Percentiles rank a stretch among this genome's conserved stretches.
Evolutionary conservation across 2,797 vertebrate genomes (phyloP).

Genomic region (Sarcophilus harrisii): DNA sequence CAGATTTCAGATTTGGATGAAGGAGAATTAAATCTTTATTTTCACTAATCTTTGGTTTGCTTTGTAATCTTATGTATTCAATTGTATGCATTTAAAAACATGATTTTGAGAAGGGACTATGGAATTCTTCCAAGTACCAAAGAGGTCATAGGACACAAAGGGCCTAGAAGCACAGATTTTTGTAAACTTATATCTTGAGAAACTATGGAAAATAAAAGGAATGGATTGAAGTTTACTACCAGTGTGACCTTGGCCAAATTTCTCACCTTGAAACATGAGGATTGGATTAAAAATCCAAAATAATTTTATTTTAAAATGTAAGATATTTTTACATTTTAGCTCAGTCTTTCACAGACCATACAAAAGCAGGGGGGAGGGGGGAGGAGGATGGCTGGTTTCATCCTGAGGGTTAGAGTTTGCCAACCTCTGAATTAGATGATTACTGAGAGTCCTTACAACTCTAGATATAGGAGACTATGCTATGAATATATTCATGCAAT

Average conservation of each 20-base stretch:
- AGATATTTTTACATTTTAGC: not conserved
- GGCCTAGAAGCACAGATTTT: not conserved
- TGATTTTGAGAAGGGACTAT: not conserved
- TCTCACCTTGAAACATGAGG: not conserved
- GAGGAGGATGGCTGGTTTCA: too few relatives aligned
- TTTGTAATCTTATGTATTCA: not conserved
- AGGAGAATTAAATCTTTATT: not conserved
- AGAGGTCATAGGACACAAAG: not conserved
- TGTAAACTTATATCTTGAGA: not conserved
- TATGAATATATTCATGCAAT: too few relatives aligned
- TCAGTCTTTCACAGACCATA: not conserved
- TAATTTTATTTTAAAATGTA: not conserved
- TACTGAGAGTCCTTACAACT: not conserved
- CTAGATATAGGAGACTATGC: not conserved
- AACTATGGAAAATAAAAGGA: not conserved
- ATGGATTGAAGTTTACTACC: not conserved
- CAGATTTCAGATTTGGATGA: not conserved
- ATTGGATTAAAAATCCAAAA: not conserved
- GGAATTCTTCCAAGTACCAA: not conserved
- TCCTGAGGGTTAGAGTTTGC: not conserved
- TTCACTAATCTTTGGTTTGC: not conserved
- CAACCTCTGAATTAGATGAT: not conserved
- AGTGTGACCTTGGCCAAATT: not conserved
- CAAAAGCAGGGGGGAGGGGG: too few relatives aligned
- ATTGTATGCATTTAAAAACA: not conserved